Evolutionary conservation across 2,113 vertebrate species (phyloP), one percentile per base, ranked within the genome.

Genomic region (Labeo catla): DNA sequence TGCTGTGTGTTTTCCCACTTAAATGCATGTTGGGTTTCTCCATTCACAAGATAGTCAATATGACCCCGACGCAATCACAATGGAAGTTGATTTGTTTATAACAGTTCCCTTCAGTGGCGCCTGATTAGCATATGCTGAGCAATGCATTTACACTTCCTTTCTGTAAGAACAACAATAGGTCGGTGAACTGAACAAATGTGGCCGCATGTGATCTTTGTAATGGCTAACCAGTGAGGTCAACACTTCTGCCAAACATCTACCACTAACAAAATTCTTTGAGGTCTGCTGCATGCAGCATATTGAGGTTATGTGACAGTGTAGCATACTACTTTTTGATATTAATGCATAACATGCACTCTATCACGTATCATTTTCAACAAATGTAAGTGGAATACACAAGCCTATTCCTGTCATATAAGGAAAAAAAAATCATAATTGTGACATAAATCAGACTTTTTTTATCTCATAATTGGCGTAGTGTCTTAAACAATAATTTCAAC

Each of bases 141-240:
- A 54, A 57, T 50, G 81, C 76, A 54, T 86, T 81, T 61, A n/a
- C 73, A 4, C 90, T 92, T 90, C 76, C 85, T 85, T 82, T 79
- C 59, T 88, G 86, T 81, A 79, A 52, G 74, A 68, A 87, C 52
- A 85, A 59, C 86, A 86, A 63, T 36, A 81, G 80, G 49, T 83
- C 79, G 80, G 72, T 65, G 68, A 79, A 57, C 61, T 63, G 65
- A 54, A 50, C 66, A 21, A 76, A 57, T 16, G 9, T 16, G 59
- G 63, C 66, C 81, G 34, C 80, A 73, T 79, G 79, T 66, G 57
- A 76, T 76, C 76, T 54, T 15, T 83, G 65, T 81, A 76, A 76
- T 50, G 72, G 28, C 73, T 76, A 80, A 80, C 57, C 81, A 21
- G 28, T 61, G 73, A 81, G 88, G 57, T 86, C 81, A 68, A 15